A percentile compares a stretch with the other conserved stretches of the same genome.
These are phyloP conservation scores for Ceyx erithaca DNA, from an alignment of 2,797 vertebrate genomes.

Conservation along the genomic window DNA sequence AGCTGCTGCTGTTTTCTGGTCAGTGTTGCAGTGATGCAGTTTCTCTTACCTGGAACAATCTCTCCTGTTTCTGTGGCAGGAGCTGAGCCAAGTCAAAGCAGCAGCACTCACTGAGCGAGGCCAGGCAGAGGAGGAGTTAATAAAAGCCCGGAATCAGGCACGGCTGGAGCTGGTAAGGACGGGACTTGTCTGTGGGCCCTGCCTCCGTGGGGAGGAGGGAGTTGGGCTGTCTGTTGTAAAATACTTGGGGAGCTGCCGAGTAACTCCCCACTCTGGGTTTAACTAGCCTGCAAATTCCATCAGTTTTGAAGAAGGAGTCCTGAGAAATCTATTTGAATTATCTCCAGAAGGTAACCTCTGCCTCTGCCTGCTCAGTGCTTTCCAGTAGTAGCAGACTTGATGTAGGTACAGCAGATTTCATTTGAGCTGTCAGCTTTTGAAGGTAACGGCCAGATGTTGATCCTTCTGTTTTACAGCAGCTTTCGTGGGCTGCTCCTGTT, in stretches of 20 bases:
- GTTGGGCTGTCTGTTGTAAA: neutral
- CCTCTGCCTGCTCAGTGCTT: neutral
- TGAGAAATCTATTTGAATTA: neutral
- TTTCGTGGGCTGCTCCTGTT: neutral
- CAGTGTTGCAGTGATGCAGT: neutral
- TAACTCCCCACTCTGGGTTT: neutral
- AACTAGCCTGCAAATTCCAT: neutral
- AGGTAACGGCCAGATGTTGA: neutral
- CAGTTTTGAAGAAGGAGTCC: neutral
- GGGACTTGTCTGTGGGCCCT: neutral
- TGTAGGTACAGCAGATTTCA: neutral
- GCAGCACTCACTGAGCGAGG: conserved; percentile 80
- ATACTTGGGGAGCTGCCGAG: neutral
- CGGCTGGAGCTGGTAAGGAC: conserved; percentile 88
- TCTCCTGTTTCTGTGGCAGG: conserved; percentile 75
- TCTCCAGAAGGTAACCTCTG: neutral
- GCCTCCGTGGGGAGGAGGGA: neutral
- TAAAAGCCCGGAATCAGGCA: conserved; percentile 82
- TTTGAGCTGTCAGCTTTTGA: neutral
- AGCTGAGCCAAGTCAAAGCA: conserved; percentile 86
- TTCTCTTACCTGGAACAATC: neutral
- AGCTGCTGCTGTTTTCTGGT: neutral
- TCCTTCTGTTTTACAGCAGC: neutral
- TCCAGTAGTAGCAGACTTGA: neutral
- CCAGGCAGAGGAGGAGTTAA: conserved; percentile 88